Base-by-base conservation (phyloP, 2,797 vertebrate genomes). In the Harpagifer antarcticus region DNA sequence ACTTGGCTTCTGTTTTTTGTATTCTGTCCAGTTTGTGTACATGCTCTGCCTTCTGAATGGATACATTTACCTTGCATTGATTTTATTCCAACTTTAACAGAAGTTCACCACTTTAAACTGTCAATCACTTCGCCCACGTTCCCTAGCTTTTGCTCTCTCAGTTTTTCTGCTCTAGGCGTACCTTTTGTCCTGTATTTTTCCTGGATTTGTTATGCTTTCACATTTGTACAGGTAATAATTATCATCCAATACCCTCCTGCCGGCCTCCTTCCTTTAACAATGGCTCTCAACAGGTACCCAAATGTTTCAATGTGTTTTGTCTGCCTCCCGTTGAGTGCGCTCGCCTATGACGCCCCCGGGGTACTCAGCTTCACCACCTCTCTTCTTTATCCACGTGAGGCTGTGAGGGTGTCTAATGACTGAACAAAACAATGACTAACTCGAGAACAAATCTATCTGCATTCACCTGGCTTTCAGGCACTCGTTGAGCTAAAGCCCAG, bases 191-290 rank as follows among this genome's bases (percentile, higher is more conserved):
- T 50, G 48, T 62, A 65, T 60, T 52, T 72, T 43, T 62, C 47
- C 50, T 50, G 52, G n/a, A 69, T 59, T 33, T 81, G 33, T 67
- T 56, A 79, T 57, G 65, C 44, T 42, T 64, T 83, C 59, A 50
- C 12, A 62, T 59, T 72, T 83, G 76, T 61, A 79, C 69, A 82
- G 66, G 70, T 33, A 60, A 53, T 70, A 83, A 84, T 85, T 86
- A 82, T 81, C 50, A 48, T 37, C 54, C 61, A n/a, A 44, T 50
- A 15, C 23, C 20, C 56, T 68, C 58, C 72, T 45, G 54, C 65
- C 48, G 37, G 64, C 11, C 56, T 52, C 9, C 17, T 72, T 63
- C 73, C 65, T 54, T 33, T 62, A 56, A 79, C 71, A 84, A 60
- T 57, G 40, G 49, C 16, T 72, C 31, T 65, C 45, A 79, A 79